Evolutionary conservation across 1,140 invertebrate species (phyloP), one percentile per base, ranked within the genome.

Genomic region (Spodoptera litura): DNA sequence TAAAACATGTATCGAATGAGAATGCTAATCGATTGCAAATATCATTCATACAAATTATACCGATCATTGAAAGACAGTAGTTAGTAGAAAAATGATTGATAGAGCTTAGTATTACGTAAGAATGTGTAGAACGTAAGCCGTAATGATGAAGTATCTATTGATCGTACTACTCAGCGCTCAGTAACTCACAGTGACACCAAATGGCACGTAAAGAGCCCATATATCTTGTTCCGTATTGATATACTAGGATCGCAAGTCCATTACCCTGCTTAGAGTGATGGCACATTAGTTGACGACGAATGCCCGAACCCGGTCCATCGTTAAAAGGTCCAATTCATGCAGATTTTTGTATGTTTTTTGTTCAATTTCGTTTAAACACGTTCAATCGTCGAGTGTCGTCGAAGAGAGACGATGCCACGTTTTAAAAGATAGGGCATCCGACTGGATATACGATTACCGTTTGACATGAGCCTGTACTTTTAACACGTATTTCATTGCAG

Each of bases 171-270:
- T 77, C 59, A 53, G 56, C 66, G 56, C 61, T 61, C 73, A 55
- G 78, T 78, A 78, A 78, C 77, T 71, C 53, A 72, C 59, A 73
- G 9, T 51, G 73, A 68, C 44, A 73, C 58, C 38, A 80, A 52
- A 78, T 83, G 81, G 53, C 78, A 80, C 75, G 62, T 79, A 79
- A 84, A 80, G 80, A 74, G 78, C 75, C 77, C 73, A 83, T 81
- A 83, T 81, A 79, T 82, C 78, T 80, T 82, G 78, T 81, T 81
- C 79, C 71, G 75, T 80, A 78, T 82, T 82, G 78, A 78, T 78
- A 75, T 78, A 75, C 61, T 72, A 56, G 58, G 64, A 66, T 81
- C 74, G 59, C 35, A 53, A 68, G 56, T 71, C 62, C 64, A 78
- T 81, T 76, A 78, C 55, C 70, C 49, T 59, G 12, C 51, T 70